Evolutionary conservation across 2,888 invertebrate species (phyloP).

Genomic region (Cataglyphis albicans): DNA sequence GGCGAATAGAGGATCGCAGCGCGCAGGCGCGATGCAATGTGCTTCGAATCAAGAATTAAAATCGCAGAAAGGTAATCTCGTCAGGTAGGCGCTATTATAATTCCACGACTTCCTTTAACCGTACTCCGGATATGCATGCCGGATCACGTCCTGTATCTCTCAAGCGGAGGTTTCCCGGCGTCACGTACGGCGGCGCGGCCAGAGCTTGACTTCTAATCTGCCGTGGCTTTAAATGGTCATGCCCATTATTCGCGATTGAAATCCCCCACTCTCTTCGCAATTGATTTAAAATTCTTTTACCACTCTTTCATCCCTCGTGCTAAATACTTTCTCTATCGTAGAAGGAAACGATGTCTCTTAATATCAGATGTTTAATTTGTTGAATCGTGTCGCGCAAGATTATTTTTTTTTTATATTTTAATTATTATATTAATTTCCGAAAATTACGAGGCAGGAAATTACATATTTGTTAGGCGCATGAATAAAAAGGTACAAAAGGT

Average conservation of each 20-base stretch:
- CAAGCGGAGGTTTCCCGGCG: constrained; percentile 78
- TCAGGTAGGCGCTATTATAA: constrained; percentile 79
- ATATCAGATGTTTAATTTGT: background rate
- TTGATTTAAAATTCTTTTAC: constrained; percentile 37
- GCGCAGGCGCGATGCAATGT: background rate
- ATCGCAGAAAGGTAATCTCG: constrained; percentile 73
- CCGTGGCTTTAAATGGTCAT: constrained; percentile 67
- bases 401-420: background rate
- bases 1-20: background rate
- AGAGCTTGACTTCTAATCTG: constrained; percentile 72
- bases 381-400: background rate
- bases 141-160: constrained; percentile 81
- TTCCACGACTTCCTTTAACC: constrained; percentile 83
- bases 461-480: background rate
- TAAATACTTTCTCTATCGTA: background rate
- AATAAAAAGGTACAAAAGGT: background rate
- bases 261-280: constrained; percentile 44
- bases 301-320: background rate
- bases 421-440: background rate
- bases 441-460: background rate
- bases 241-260: constrained; percentile 62
- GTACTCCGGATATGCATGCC: constrained; percentile 81
- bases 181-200: constrained; percentile 77
- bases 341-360: background rate
- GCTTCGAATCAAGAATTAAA: constrained; percentile 50